Conservation (phyloP, 2,797 vertebrate species). For the Delichon dasypus region DNA sequence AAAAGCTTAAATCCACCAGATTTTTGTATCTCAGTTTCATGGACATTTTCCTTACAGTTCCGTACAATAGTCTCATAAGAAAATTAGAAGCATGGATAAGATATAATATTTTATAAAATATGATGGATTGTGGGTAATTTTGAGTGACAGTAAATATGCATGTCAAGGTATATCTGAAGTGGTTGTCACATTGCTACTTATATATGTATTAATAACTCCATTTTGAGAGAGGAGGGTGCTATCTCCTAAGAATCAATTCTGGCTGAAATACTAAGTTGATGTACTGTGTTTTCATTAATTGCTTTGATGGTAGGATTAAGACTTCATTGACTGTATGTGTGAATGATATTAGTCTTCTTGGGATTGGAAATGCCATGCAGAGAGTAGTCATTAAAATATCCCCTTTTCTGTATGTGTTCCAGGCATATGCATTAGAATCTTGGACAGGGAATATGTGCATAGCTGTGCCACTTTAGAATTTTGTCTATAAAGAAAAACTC, state of each 20-base stretch:
- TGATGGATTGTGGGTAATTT: neutral
- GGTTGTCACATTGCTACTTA: neutral
- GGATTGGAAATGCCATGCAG: conserved; percentile 6
- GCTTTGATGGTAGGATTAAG: conserved; percentile 26
- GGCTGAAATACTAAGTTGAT: neutral
- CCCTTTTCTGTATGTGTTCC: neutral
- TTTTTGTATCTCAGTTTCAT: neutral
- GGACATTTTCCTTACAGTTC: neutral
- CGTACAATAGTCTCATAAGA: neutral
- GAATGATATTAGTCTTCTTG: conserved; percentile 9
- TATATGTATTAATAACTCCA: neutral
- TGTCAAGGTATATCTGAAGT: neutral
- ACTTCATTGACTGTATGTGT: conserved; percentile 22
- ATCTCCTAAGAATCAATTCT: conserved; percentile 21
- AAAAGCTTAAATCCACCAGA: conserved; percentile 56
- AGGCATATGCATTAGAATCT: neutral
- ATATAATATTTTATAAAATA: conserved; percentile 14
- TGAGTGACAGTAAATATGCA: conserved; percentile 20
- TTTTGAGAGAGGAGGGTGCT: conserved; percentile 11
- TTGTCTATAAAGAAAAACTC: neutral
- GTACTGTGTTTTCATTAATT: conserved; percentile 48
- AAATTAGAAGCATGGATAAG: conserved; percentile 14
- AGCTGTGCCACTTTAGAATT: neutral
- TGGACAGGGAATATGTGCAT: neutral
- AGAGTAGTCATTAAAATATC: conserved; percentile 5